A percentile compares a stretch with the other conserved stretches of the same genome.
These are phyloP conservation scores for Maniola jurtina DNA, from an alignment of 1,140 invertebrate species.

Conservation along the genomic window DNA sequence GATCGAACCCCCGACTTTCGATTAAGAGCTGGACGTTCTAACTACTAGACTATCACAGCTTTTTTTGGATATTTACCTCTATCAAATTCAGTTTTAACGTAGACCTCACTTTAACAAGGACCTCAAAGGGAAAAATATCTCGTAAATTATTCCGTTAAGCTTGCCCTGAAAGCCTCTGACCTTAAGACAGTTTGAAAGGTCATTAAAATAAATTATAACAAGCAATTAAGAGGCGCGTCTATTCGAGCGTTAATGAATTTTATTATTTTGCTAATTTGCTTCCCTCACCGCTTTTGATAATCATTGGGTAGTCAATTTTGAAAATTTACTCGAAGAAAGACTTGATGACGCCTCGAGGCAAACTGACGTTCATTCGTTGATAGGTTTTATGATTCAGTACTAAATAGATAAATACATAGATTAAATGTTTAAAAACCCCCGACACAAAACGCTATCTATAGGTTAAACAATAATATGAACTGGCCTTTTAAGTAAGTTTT, in stretches of 20 bases:
- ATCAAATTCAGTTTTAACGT: background rate
- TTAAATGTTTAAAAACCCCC: too few relatives aligned
- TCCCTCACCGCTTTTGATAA: background rate
- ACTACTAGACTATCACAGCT: too few relatives aligned
- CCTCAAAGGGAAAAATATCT: background rate
- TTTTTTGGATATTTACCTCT: too few relatives aligned
- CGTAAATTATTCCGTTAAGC: background rate
- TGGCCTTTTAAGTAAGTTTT: too few relatives aligned
- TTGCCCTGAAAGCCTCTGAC: background rate
- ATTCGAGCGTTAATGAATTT: slow-evolving; percentile 19
- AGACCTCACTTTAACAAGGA: background rate
- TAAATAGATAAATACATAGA: too few relatives aligned
- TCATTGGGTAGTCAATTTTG: background rate
- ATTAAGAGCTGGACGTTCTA: too few relatives aligned
- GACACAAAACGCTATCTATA: too few relatives aligned
- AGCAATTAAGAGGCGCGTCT: slow-evolving; percentile 12
- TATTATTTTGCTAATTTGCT: slow-evolving; percentile 19
- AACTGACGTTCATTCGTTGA: too few relatives aligned
- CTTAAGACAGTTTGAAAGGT: slow-evolving; percentile 9
- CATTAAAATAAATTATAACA: slow-evolving; percentile 15
- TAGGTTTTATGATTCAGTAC: too few relatives aligned
- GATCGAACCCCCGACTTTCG: too few relatives aligned
- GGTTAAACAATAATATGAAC: too few relatives aligned
- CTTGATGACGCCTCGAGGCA: background rate
- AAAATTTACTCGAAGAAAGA: background rate